Base-by-base conservation (phyloP, 2,888 invertebrate genomes). In the Brenthis ino region DNA sequence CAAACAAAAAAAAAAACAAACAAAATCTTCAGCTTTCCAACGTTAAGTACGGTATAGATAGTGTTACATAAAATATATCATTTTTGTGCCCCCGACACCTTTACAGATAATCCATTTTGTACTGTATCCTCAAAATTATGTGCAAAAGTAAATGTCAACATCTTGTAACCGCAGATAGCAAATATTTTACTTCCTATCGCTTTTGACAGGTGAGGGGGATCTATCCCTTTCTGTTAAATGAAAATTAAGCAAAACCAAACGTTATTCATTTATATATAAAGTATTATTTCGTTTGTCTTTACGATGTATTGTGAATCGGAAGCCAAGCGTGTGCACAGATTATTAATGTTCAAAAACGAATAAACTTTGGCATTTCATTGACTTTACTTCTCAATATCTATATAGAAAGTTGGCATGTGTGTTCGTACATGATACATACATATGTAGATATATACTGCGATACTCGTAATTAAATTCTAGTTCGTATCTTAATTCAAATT, bases 161-260 rank as follows among this genome's bases (percentile, higher is more conserved):
- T 65, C 65, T 56, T 63, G 63, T 47, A 65, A 67, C 67, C 67
- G 43, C 67, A 65, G 67, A 72, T 70, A 72, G 68, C 68, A 68
- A 68, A 70, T 70, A 70, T 70, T 72, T 68, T 70, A 57, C 67
- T 65, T 43, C 63, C 53, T 68, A 58, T 70, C 63, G 43, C 55
- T 57, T 71, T 63, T 72, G 70, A 72, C 72, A 72, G 69, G 69
- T 67, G 55, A 70, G 65, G 72, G 72, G 65, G 61, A 54, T 50
- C 47, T 51, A 60, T 50, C 64, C 64, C 69, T 65, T 54, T 61
- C 51, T 57, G 53, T 61, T 53, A 57, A 37, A 57, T 28, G 8
- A 28, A 14, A 14, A 16, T 16, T n/a, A 47, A 12, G 16, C 33
- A 13, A 61, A 54, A 60, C 53, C n/a, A 33, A 43, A 20, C 48